A percentile compares a stretch with the other conserved stretches of the same genome.
Evolutionary conservation across 2,797 vertebrate species (phyloP).

Genomic region (Enteromius thamalakanensis): DNA sequence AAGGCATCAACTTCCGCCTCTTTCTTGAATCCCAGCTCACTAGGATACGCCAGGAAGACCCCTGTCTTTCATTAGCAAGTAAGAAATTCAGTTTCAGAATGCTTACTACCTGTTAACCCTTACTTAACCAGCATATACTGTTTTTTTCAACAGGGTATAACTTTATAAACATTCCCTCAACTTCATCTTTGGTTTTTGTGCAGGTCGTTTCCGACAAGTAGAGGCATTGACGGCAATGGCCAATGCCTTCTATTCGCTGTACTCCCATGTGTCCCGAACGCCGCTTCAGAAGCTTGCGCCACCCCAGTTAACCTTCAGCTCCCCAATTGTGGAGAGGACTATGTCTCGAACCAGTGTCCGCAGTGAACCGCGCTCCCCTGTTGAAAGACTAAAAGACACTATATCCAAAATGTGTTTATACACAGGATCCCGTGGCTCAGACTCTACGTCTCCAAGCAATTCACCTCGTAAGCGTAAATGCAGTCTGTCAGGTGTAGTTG

Average conservation of each 20-base stretch:
- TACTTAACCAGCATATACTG: too few relatives aligned
- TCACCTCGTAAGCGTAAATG: conserved; percentile 66
- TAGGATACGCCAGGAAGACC: conserved; percentile 87
- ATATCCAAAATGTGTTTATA: conserved; percentile 91
- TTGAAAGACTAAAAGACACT: conserved; percentile 84
- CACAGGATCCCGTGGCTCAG: conserved; percentile 75
- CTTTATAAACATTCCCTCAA: not conserved
- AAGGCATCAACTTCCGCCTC: conserved; percentile 89
- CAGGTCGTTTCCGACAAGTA: conserved; percentile 92
- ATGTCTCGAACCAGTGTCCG: conserved; percentile 67
- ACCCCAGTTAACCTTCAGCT: conserved; percentile 73
- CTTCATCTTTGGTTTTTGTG: not conserved
- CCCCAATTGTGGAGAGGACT: conserved; percentile 70
- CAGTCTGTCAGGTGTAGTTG: conserved; percentile 74
- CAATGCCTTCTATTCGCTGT: conserved; percentile 90
- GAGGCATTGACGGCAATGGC: conserved; percentile 86
- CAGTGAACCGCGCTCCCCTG: conserved; percentile 78
- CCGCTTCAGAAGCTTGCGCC: conserved; percentile 84
- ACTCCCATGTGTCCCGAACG: conserved; percentile 88
- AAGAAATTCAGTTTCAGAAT: conserved; percentile 58
- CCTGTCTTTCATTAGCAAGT: conserved; percentile 88
- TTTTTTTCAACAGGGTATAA: not conserved
- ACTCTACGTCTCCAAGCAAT: conserved; percentile 62
- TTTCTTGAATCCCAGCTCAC: conserved; percentile 87
- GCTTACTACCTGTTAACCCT: not conserved